A percentile compares a stretch with the other conserved stretches of the same genome.
phyloP scores from a whole-genome alignment of 2,797 vertebrate species.

The Pipistrellus pygmaeus region DNA sequence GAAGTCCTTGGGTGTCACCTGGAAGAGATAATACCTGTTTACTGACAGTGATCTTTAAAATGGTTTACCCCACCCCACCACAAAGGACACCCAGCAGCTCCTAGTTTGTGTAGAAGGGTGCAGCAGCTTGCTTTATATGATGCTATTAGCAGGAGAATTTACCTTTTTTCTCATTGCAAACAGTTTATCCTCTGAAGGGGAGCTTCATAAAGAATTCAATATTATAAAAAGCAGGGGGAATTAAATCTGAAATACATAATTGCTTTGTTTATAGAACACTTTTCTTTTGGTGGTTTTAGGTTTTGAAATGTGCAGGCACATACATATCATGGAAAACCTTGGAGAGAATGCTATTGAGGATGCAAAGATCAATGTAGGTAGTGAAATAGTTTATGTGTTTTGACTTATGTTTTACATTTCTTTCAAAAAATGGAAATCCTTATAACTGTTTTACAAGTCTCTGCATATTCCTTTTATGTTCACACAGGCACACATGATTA shows the following conservation, averaged over 20 bases:
- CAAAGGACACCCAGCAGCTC: not conserved
- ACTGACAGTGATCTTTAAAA: not conserved
- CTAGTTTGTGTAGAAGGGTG: not conserved
- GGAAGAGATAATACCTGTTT: constrained; percentile 20
- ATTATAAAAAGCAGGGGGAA: not conserved
- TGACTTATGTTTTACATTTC: not conserved
- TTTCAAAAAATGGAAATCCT: constrained; percentile 28
- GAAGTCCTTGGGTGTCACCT: not conserved
- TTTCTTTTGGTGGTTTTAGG: not conserved
- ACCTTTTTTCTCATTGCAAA: constrained; percentile 29
- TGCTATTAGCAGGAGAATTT: not conserved
- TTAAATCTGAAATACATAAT: constrained; percentile 30
- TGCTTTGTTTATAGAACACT: not conserved
- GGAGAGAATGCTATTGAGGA: not conserved
- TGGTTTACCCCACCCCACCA: not conserved
- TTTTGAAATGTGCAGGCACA: not conserved
- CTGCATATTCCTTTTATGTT: constrained; percentile 1
- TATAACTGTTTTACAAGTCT: not conserved
- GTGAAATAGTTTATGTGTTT: not conserved
- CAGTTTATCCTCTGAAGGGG: not conserved
- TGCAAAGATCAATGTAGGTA: not conserved
- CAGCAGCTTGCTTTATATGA: not conserved
- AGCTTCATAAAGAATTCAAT: not conserved
- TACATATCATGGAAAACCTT: not conserved
- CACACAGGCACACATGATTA: not conserved